Evolutionary conservation across 1,140 invertebrate genomes (phyloP), one percentile per base, ranked within the genome.

Genomic region (Mycetomoellerius zeteki): DNA sequence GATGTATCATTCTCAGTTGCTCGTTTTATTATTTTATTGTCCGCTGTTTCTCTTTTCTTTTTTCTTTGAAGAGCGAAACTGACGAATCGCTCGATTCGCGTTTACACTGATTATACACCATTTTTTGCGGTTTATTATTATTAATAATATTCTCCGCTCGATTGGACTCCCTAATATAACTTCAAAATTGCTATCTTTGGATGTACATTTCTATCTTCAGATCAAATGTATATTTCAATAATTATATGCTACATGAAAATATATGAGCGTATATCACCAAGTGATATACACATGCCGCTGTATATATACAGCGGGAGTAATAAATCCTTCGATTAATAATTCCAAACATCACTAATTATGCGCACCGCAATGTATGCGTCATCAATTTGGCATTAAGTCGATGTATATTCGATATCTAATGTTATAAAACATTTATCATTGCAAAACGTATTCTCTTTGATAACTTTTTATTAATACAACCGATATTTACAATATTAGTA

Each of bases 271-370:
- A 43, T 37, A 56, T 71, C 30, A 81, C 43, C 3, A 47, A 24
- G 21, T 56, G 78, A 71, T 71, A 43, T 71, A 56, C 64, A 30
- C 16, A n/a, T 43, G 8, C 10, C 10, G 2, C 8, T 30, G 2
- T 43, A 43, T 54, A 52, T 69, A 3, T 69, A 24, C 30, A 71
- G 30, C 30, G 64, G n/a, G 16, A 47, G 33, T 71, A 71, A 81
- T 81, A 71, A 81, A 81, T 81, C 64, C 65, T 81, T 6, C 64
- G n/a, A 81, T 81, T 56, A 81, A 81, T 81, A 81, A 81, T 71
- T 81, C 16, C 64, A 43, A 71, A 50, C 78, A 58, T 81, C 14
- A 10, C 78, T 81, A 67, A 81, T 81, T 56, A 71, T 65, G 65
- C 33, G 56, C 33, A 27, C 50, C 78, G 19, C 78, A 81, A 56